phyloP scores from a whole-genome alignment of 2,888 invertebrate species.

The Dione vanillae region DNA sequence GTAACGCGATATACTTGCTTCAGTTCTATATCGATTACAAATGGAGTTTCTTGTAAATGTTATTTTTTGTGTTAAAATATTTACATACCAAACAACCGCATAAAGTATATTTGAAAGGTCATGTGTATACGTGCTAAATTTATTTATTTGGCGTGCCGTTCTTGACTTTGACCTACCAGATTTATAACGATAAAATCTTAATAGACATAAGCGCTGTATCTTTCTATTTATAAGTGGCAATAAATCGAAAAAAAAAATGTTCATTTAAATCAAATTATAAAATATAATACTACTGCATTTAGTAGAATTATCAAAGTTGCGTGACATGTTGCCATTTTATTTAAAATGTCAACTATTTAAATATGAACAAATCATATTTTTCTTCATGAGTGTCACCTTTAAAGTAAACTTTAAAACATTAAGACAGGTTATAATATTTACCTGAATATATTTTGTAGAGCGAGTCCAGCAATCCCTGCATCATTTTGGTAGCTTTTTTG shows the following conservation, averaged over 20 bases:
- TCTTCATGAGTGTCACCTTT: not conserved
- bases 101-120: constrained; percentile 12
- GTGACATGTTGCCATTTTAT: not conserved
- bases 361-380: constrained; percentile 1
- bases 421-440: constrained; percentile 52
- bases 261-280: not conserved
- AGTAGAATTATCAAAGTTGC: not conserved
- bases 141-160: constrained; percentile 2
- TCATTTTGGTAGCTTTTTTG: constrained; percentile 66
- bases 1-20: constrained; percentile 14
- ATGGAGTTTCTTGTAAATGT: constrained; percentile 17
- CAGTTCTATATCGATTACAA: constrained; percentile 18
- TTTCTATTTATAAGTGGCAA: constrained; percentile 1
- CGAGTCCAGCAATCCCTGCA: constrained; percentile 80
- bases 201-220: constrained; percentile 5
- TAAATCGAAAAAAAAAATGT: not conserved
- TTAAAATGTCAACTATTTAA: constrained; percentile 19
- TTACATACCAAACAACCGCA: not conserved
- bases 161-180: constrained; percentile 27
- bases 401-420: not conserved
- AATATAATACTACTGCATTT: not conserved
- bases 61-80: constrained; percentile 4
- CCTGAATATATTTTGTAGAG: constrained; percentile 79
- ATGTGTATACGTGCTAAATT: constrained; percentile 4
- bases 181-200: constrained; percentile 23